Evolutionary conservation across 2,888 invertebrate species (phyloP), one percentile per base, ranked within the genome.

Genomic region (Eupithecia pulchellata): DNA sequence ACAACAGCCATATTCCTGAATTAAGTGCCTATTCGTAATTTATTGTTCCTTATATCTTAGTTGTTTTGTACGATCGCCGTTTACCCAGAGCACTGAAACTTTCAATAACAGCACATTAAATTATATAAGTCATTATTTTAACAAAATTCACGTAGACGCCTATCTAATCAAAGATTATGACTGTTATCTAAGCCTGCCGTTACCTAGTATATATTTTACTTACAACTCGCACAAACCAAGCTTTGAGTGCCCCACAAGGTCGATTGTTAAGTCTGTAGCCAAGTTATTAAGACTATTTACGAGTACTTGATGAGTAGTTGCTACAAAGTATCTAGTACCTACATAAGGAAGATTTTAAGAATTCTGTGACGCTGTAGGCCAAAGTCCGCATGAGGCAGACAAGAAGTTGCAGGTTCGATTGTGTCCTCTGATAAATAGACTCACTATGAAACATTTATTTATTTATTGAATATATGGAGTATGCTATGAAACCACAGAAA

Each of bases 1-100:
- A 60, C 58, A 4, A 60, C 58, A 60, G 32, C 58, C 58, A 60
- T 60, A 2, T 60, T 60, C 32, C n/a, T 8, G 9, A 47, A 47
- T 47, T 47, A 42, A 42, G n/a, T 42, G n/a, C 17, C 8, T n/a
- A 17, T 42, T 42, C 8, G 17, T 8, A n/a, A 42, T 25, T 11
- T 13, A 25, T 25, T 25, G 4, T 52, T 52, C 11, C 25, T 13
- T 52, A 52, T 3, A 11, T 20, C 25, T 20, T 25, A 13, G 8
- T 11, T 25, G 20, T 52, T 25, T 20, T 42, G 6, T 47, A 20
- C 6, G 20, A 11, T 11, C 4, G 4, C 25, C 3, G 52, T 25
- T 25, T 13, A 25, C 52, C 11, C 52, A 2, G n/a, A 47, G 47
- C 20, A 25, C 25, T 52, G 20, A 0, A 52, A 52, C 11, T 52